Evolutionary conservation across 2,888 invertebrate species (phyloP).

Genomic region (Hypomecis atomaria): DNA sequence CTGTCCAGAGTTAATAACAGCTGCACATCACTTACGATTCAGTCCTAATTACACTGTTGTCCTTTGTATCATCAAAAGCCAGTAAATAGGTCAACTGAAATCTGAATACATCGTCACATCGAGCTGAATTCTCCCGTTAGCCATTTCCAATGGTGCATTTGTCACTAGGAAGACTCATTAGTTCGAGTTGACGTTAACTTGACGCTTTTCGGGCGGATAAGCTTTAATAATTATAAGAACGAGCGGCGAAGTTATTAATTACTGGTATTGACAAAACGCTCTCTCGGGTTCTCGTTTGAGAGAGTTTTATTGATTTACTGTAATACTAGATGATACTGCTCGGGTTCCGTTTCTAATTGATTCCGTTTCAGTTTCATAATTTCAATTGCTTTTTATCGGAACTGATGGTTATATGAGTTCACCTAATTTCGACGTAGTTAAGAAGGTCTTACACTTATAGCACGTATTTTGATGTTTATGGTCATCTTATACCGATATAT

Average conservation of each 20-base stretch:
- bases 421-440: too few species aligned
- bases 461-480: too few species aligned
- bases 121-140: slow-evolving; percentile 61
- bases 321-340: slow-evolving; percentile 44
- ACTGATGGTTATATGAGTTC: not conserved
- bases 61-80: slow-evolving; percentile 32
- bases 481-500: too few species aligned
- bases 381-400: not conserved
- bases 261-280: slow-evolving; percentile 76
- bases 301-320: slow-evolving; percentile 58
- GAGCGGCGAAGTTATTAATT: slow-evolving; percentile 72
- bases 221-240: slow-evolving; percentile 80
- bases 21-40: slow-evolving; percentile 29
- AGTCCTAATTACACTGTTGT: slow-evolving; percentile 38
- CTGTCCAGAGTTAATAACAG: slow-evolving; percentile 5
- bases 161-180: slow-evolving; percentile 79
- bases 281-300: slow-evolving; percentile 55
- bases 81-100: slow-evolving; percentile 46
- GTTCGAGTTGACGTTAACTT: slow-evolving; percentile 80
- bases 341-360: slow-evolving; percentile 38
- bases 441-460: too few species aligned
- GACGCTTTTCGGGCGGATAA: slow-evolving; percentile 72
- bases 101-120: slow-evolving; percentile 52
- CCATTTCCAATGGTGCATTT: slow-evolving; percentile 72
- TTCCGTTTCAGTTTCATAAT: slow-evolving; percentile 1